Percentiles rank a stretch among this genome's conserved stretches.
These are phyloP conservation scores for Caenorhabditis briggsae DNA, from an alignment of 1,140 invertebrate species.

Conservation along the genomic window DNA sequence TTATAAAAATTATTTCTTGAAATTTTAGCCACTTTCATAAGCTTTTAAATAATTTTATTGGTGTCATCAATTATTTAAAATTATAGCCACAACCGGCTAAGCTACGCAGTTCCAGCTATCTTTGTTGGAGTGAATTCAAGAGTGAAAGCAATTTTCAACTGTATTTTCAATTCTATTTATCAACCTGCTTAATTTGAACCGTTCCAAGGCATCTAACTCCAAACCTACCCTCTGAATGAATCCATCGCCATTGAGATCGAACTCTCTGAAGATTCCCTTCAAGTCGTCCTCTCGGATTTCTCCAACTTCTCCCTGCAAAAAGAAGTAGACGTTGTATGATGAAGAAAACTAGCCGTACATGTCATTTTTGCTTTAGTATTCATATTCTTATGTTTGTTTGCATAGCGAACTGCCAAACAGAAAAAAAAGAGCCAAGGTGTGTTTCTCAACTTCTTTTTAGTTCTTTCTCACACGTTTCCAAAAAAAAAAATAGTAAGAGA, in stretches of 20 bases:
- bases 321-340: background rate
- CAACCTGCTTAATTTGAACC: background rate
- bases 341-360: background rate
- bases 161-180: too few relatives aligned
- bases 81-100: too few relatives aligned
- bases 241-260: conserved; percentile 77
- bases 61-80: too few relatives aligned
- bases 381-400: conserved; percentile 17
- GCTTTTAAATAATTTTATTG: too few relatives aligned
- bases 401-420: conserved; percentile 15
- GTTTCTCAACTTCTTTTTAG: conserved; percentile 16
- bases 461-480: background rate
- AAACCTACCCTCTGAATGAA: conserved; percentile 71
- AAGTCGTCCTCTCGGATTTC: conserved; percentile 77
- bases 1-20: too few relatives aligned
- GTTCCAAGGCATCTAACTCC: background rate
- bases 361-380: conserved; percentile 46
- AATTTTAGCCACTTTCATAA: too few relatives aligned
- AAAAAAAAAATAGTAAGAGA: conserved; percentile 6
- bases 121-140: too few relatives aligned
- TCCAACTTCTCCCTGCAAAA: conserved; percentile 70
- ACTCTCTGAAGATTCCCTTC: conserved; percentile 75
- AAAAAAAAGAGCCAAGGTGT: conserved; percentile 1
- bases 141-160: too few relatives aligned
- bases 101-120: too few relatives aligned